phyloP scores from a whole-genome alignment of 35 echinoderm and acorn worm genomes.

The Apostichopus parvimensis region DNA sequence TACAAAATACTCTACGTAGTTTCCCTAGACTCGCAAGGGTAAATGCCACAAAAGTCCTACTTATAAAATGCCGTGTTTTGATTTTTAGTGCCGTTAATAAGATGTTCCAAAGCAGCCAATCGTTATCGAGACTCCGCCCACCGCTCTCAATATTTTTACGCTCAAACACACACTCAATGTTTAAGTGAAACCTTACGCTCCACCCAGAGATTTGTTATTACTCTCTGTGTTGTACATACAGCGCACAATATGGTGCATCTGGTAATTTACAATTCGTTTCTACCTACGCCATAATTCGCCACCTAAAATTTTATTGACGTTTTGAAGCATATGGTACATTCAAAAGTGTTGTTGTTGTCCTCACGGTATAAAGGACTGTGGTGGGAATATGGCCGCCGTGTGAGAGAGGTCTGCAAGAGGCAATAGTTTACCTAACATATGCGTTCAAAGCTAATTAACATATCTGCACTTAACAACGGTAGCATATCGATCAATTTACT shows the following conservation, averaged over 20 bases:
- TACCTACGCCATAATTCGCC: conserved; percentile 54
- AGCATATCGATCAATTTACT: conserved; percentile 19
- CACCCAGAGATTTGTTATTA: conserved; percentile 7
- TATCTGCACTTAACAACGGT: conserved; percentile 29
- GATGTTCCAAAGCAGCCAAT: conserved; percentile 20
- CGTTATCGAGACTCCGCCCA: conserved; percentile 9
- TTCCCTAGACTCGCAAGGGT: too few species aligned
- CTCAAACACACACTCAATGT: not conserved
- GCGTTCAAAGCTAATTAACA: conserved; percentile 48
- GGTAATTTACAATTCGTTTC: conserved; percentile 60
- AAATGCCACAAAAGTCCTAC: not conserved
- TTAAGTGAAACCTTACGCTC: not conserved
- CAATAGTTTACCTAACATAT: conserved; percentile 45
- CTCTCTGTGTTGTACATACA: conserved; percentile 19
- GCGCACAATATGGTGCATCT: not conserved
- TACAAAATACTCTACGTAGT: too few species aligned
- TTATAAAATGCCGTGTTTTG: conserved; percentile 15
- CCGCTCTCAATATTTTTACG: not conserved
- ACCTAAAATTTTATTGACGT: conserved; percentile 63
- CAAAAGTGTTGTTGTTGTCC: conserved; percentile 52
- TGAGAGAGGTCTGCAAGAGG: not conserved
- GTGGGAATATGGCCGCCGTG: conserved; percentile 53
- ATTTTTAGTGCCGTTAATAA: conserved; percentile 23
- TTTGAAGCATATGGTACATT: conserved; percentile 60
- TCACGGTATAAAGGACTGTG: conserved; percentile 31